Conservation (phyloP, 1,140 invertebrate genomes). For the Cepaea nemoralis region DNA sequence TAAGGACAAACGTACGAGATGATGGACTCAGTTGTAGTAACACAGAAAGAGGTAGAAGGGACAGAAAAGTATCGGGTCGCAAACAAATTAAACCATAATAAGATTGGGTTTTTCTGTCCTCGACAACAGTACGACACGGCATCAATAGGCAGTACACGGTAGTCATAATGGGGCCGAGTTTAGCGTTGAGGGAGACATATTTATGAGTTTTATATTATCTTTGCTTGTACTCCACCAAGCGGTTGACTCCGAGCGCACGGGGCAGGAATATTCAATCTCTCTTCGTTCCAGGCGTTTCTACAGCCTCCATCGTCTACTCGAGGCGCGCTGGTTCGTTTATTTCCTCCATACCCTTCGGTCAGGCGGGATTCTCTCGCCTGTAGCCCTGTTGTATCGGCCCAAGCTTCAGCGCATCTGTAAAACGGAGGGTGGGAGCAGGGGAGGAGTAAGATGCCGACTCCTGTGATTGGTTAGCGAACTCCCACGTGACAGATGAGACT, state of each 20-base stretch:
- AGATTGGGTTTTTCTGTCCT: no score
- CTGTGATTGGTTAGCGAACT: conserved; percentile 9
- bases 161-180: not conserved
- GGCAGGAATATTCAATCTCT: not conserved
- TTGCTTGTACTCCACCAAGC: not conserved
- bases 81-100: no score
- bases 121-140: no score
- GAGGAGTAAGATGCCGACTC: not conserved
- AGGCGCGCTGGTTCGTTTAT: not conserved
- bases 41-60: no score
- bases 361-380: not conserved
- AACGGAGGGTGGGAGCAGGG: conserved; percentile 17
- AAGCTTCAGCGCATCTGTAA: conserved; percentile 1
- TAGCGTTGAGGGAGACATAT: not conserved
- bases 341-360: not conserved
- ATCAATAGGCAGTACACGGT: not conserved
- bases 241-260: no score
- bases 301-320: not conserved
- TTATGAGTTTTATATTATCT: not conserved
- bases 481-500: conserved; percentile 15
- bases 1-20: no score
- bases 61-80: no score
- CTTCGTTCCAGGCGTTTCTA: not conserved
- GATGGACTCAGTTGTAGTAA: no score
- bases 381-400: not conserved